Conservation (phyloP, 1,140 invertebrate genomes). For the Panonychus citri region DNA sequence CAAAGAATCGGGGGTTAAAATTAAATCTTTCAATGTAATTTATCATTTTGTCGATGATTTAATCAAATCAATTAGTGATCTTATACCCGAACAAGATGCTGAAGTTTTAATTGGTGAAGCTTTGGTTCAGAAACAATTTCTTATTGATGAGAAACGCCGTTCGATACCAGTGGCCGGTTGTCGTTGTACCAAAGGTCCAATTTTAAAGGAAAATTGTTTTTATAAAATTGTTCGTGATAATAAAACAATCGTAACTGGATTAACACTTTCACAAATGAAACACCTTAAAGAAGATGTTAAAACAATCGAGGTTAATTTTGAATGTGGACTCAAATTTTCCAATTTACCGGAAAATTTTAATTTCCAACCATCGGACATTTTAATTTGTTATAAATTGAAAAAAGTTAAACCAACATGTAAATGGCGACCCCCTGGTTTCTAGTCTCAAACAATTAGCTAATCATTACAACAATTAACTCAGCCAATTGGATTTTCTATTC, state of each 20-base stretch:
- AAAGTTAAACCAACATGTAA: constrained; percentile 36
- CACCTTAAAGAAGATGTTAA: constrained; percentile 73
- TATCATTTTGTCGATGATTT: constrained; percentile 74
- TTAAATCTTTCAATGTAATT: constrained; percentile 59
- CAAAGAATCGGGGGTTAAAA: constrained; percentile 28
- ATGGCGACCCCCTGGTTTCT: constrained; percentile 36
- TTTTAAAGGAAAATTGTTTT: constrained; percentile 36
- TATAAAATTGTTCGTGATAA: constrained; percentile 46
- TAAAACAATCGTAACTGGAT: constrained; percentile 20
- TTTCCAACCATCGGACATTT: constrained; percentile 46
- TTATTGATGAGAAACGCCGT: constrained; percentile 48
- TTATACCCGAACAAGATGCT: constrained; percentile 39
- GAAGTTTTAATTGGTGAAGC: constrained; percentile 67
- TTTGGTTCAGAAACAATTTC: constrained; percentile 55
- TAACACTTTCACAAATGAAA: constrained; percentile 38
- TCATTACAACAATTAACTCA: no score
- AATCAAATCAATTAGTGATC: constrained; percentile 46
- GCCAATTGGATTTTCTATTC: no score
- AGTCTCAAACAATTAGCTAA: no score
- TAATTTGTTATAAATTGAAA: constrained; percentile 46
- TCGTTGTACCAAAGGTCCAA: constrained; percentile 46
- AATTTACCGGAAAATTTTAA: constrained; percentile 22
- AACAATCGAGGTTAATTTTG: constrained; percentile 50
- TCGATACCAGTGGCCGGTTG: constrained; percentile 70
- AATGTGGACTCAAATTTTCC: constrained; percentile 60